Base-by-base conservation (phyloP, 2,797 vertebrate species). In the Artibeus jamaicensis region DNA sequence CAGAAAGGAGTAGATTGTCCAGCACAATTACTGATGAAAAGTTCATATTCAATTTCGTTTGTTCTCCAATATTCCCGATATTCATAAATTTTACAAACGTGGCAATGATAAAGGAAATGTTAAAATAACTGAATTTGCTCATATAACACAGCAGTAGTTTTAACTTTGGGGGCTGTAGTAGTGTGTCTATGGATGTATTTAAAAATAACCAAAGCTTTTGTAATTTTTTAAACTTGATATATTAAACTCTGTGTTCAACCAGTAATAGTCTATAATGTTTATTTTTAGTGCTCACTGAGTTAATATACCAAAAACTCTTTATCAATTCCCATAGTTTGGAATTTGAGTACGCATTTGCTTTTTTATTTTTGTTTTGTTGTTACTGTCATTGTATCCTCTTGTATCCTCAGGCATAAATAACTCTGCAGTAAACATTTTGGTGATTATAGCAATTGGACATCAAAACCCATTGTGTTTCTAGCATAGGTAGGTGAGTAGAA, bases 201-300 rank as follows among this genome's bases (percentile, higher is more conserved):
- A 96, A 50, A 97, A 96, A 42, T 77, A 82, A 88, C 42, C 22
- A 95, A 90, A 76, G 46, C 9, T 82, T 42, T 73, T 39, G 3
- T 68, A 12, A 59, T 77, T 93, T 94, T 92, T n/a, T 50, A 87
- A 84, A 83, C 11, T 7, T 85, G 9, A 94, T 55, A 73, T 73
- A 65, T 78, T 50, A 73, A 94, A 76, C 71, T 70, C 26, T 81
- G 42, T 78, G 50, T 83, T 84, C n/a, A 89, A 82, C 19, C 46
- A 57, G 34, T 19, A 76, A 87, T 5, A 79, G 19, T 85, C 62
- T 42, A 39, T 26, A 62, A 70, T 89, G 59, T 76, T 93, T 88
- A 76, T 83, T 77, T 89, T 86, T 95, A 86, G 85, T 81, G 11
- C 16, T 92, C 12, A 22, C 18, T 3, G 32, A 65, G 29, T 87